Conservation (phyloP, 2,113 vertebrate genomes). For the Ancistrus triradiatus region DNA sequence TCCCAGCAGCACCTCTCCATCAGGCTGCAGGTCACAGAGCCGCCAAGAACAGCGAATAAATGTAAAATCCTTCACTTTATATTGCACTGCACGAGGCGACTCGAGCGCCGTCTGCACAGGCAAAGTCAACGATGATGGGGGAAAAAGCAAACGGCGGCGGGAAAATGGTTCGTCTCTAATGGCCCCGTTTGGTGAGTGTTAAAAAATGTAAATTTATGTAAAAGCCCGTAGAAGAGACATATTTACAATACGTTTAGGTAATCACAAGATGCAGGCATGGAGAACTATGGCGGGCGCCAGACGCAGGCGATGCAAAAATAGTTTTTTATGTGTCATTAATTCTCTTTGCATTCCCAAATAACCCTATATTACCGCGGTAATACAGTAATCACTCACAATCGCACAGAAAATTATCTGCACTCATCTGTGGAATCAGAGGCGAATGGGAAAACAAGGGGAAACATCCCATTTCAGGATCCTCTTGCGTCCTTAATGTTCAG, state of each 20-base stretch:
- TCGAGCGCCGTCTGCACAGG: background rate
- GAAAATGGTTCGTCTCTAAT: constrained; percentile 67
- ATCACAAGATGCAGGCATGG: constrained; percentile 81
- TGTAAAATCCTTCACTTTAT: too few relatives aligned
- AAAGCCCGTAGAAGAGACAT: constrained; percentile 76
- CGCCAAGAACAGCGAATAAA: too few relatives aligned
- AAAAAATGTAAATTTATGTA: constrained; percentile 77
- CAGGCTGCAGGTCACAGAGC: too few relatives aligned
- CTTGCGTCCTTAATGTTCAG: constrained; percentile 77
- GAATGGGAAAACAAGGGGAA: constrained; percentile 58
- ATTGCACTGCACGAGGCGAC: too few relatives aligned
- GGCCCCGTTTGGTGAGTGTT: constrained; percentile 71
- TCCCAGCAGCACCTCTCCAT: too few relatives aligned
- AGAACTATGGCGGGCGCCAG: constrained; percentile 74
- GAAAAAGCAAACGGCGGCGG: constrained; percentile 4
- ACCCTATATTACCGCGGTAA: constrained; percentile 85
- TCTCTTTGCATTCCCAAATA: constrained; percentile 81
- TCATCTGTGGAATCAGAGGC: constrained; percentile 82
- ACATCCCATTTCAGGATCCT: constrained; percentile 58
- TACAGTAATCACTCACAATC: constrained; percentile 97
- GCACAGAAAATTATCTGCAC: constrained; percentile 88
- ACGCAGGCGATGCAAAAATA: constrained; percentile 76
- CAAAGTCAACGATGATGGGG: background rate
- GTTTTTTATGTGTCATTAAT: constrained; percentile 95
- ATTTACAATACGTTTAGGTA: constrained; percentile 84